These are phyloP conservation scores for Gonatopus flavifemur DNA, from an alignment of 1,140 invertebrate species.

Conservation along the genomic window DNA sequence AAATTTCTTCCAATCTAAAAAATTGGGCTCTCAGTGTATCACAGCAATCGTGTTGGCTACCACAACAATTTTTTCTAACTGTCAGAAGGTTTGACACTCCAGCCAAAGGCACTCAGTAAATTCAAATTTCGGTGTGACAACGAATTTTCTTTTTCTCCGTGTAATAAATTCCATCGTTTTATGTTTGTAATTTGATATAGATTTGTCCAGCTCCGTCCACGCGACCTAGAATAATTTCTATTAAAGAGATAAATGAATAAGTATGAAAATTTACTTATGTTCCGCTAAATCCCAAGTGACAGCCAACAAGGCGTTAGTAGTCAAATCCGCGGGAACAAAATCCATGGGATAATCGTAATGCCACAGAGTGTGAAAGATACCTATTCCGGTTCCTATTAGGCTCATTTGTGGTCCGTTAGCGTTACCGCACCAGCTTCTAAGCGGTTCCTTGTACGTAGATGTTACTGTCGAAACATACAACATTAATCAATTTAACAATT, in stretches of 20 bases:
- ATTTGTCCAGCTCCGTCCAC: background rate
- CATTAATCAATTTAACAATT: no score
- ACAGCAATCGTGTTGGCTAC: no score
- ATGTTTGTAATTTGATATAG: background rate
- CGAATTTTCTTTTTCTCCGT: no score
- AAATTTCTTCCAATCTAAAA: no score
- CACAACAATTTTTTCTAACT: no score
- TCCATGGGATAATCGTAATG: constrained; percentile 41
- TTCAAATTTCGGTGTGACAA: no score
- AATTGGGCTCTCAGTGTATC: no score
- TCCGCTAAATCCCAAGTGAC: constrained; percentile 67
- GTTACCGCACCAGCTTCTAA: constrained; percentile 75
- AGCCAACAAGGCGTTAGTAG: constrained; percentile 76
- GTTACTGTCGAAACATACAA: constrained; percentile 64
- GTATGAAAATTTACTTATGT: constrained; percentile 42
- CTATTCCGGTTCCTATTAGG: constrained; percentile 61
- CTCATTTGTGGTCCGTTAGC: constrained; percentile 68
- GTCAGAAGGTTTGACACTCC: no score
- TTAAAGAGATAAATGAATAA: no score
- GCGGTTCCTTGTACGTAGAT: constrained; percentile 70
- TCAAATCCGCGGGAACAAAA: constrained; percentile 81
- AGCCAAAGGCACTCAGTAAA: background rate
- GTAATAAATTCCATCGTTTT: background rate
- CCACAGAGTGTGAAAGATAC: constrained; percentile 68
- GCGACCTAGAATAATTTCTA: background rate